Base-by-base conservation (phyloP, 1,140 invertebrate species). In the Drosophila malerkotliana region DNA sequence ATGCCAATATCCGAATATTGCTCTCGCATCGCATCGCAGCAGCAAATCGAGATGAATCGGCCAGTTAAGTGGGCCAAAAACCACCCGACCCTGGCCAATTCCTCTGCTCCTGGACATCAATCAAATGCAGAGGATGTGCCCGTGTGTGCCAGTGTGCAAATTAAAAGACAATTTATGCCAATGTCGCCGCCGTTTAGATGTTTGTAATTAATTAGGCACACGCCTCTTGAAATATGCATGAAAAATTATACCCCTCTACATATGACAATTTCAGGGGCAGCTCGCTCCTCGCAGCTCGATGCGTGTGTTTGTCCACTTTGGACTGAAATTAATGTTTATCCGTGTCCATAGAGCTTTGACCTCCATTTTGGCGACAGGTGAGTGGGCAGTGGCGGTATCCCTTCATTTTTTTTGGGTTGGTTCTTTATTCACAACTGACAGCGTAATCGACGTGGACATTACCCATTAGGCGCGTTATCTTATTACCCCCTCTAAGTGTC, bases 141-240 rank as follows among this genome's bases (percentile, higher is more conserved):
- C 14, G 41, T 18, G 8, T 37, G 41, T 9, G 41, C 28, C 56
- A 21, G 48, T 45, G 44, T 57, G 47, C 55, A 79, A 79, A 73
- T 79, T 79, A 79, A 79, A 73, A 79, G 76, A 67, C 68, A 79
- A 79, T 79, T 79, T 79, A 76, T 76, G 73, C 62, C 61, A 76
- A 67, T 76, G 72, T 66, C 56, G 67, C 51, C 54, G 72, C 72
- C 55, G 62, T 74, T 67, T 76, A 76, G 61, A 54, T 67, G 72
- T 59, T 68, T 39, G 73, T 68, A 76, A 76, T 76, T 76, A 76
- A 76, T 76, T 76, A 75, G 41, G 59, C 71, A 48, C 71, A 59
- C 72, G 62, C 72, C 72, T 75, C 53, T 37, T 76, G 63, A 76
- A 76, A 76, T 76, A 76, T 76, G 72, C 62, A 76, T 76, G 73